Evolutionary conservation across 37 sponge, comb jelly and placozoan species (phyloP), one percentile per base, ranked within the genome.

Genomic region (Cliona cf. orientalis): DNA sequence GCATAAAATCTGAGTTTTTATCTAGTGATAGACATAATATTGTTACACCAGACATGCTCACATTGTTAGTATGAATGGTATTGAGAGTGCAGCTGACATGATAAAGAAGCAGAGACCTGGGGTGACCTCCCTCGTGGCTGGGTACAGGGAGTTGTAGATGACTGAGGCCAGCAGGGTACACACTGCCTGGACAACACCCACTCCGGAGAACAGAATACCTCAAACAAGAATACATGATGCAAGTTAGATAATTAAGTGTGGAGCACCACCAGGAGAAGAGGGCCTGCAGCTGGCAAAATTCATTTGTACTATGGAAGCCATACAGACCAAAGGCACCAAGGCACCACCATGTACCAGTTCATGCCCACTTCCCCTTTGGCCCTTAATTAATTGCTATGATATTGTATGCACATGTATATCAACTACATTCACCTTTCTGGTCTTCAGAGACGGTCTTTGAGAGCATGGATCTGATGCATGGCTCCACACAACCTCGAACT

Each of bases 201-300:
- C 21, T 28, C 80, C 85, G 58, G 91, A 83, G 62, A 94, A 94
- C 76, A 94, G 35, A 32, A 90, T 81, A 33, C 95, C 95, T 94
- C 29, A 11, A 32, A 28, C 2, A 28, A 26, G 4, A 34, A n/a
- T 35, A 45, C 23, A n/a, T n/a, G n/a, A n/a, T n/a, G n/a, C n/a
- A n/a, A 5, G 42, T 9, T 9, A 23, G 41, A 23, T 11, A 68
- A 23, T 62, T 7, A 25, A 62, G 6, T 62, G 29, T 62, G 29
- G n/a, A n/a, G n/a, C n/a, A n/a, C n/a, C n/a, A n/a, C n/a, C n/a
- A n/a, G n/a, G n/a, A n/a, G n/a, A n/a, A n/a, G n/a, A n/a, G n/a
- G n/a, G n/a, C n/a, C n/a, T n/a, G n/a, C n/a, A n/a, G n/a, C n/a
- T n/a, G n/a, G n/a, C n/a, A n/a, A n/a, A n/a, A n/a, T n/a, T n/a